A percentile compares a stretch with the other conserved stretches of the same genome.
Evolutionary conservation across 2,888 invertebrate species (phyloP).

Genomic region (Harpagoxenus sublaevis): DNA sequence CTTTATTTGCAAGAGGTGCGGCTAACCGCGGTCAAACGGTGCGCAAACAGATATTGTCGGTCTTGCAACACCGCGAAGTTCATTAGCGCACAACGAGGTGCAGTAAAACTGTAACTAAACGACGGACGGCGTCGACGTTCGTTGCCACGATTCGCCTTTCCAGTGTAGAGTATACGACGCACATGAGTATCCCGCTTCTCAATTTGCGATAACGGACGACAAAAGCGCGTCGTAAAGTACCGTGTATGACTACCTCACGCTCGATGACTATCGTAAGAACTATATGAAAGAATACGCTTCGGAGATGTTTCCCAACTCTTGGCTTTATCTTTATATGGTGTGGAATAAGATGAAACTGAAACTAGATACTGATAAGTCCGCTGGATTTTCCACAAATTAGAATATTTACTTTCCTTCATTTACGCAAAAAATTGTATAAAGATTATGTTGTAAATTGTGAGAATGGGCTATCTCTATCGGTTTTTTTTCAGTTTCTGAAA

Average conservation of each 20-base stretch:
- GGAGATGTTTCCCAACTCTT: neutral
- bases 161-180: neutral
- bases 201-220: slow-evolving; percentile 33
- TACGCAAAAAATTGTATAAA: neutral
- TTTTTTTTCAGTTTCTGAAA: neutral
- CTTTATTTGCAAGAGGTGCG: slow-evolving; percentile 5
- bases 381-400: neutral
- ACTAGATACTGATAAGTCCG: neutral
- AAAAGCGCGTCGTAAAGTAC: slow-evolving; percentile 14
- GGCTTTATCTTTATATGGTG: neutral
- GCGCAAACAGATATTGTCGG: slow-evolving; percentile 5
- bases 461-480: neutral
- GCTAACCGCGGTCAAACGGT: neutral
- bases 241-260: neutral
- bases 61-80: slow-evolving; percentile 19
- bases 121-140: neutral
- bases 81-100: slow-evolving; percentile 21
- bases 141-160: slow-evolving; percentile 9
- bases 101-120: slow-evolving; percentile 37
- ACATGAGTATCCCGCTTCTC: slow-evolving; percentile 4
- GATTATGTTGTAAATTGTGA: neutral
- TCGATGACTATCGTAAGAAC: slow-evolving; percentile 7
- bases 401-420: neutral
- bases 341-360: neutral
- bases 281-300: neutral